These are phyloP conservation scores for Tolmerus cingulatus DNA, from an alignment of 2,888 invertebrate genomes.

Conservation along the genomic window DNA sequence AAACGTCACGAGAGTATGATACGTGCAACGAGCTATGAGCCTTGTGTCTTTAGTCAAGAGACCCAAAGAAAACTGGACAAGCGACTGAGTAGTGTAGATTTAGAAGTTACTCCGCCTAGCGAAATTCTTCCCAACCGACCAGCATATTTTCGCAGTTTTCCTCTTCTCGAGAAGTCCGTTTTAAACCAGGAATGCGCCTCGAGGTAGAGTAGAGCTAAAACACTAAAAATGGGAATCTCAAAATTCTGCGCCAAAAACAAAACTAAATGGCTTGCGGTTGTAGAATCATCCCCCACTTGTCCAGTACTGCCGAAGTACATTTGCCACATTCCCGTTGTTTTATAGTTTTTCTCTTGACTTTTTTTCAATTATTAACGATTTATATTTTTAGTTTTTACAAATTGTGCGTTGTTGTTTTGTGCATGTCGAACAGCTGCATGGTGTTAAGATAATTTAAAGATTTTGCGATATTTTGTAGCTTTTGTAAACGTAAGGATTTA, in stretches of 20 bases:
- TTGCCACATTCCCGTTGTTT: background rate
- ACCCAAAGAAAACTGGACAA: slow-evolving; percentile 71
- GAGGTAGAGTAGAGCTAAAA: slow-evolving; percentile 64
- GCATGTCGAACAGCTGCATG: slow-evolving; percentile 28
- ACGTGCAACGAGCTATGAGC: slow-evolving; percentile 77
- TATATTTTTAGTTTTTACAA: slow-evolving; percentile 16
- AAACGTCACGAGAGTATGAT: slow-evolving; percentile 76
- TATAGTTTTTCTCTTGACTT: background rate
- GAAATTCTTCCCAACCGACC: slow-evolving; percentile 79
- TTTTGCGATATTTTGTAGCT: slow-evolving; percentile 17
- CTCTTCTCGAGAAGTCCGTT: slow-evolving; percentile 78
- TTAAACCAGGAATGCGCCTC: slow-evolving; percentile 78
- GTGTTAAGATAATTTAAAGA: background rate
- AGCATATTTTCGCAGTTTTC: slow-evolving; percentile 82
- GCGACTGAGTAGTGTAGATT: slow-evolving; percentile 75
- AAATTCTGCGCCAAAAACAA: background rate
- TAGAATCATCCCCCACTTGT: slow-evolving; percentile 20
- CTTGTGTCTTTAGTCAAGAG: slow-evolving; percentile 73
- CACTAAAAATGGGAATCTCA: background rate
- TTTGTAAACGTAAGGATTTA: background rate
- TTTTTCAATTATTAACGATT: background rate
- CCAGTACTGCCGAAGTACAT: background rate
- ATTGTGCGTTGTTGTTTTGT: slow-evolving; percentile 21
- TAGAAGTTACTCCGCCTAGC: slow-evolving; percentile 82
- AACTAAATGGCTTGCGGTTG: slow-evolving; percentile 19